Conservation (phyloP, 1,140 invertebrate species). For the Solenopsis fugax region DNA sequence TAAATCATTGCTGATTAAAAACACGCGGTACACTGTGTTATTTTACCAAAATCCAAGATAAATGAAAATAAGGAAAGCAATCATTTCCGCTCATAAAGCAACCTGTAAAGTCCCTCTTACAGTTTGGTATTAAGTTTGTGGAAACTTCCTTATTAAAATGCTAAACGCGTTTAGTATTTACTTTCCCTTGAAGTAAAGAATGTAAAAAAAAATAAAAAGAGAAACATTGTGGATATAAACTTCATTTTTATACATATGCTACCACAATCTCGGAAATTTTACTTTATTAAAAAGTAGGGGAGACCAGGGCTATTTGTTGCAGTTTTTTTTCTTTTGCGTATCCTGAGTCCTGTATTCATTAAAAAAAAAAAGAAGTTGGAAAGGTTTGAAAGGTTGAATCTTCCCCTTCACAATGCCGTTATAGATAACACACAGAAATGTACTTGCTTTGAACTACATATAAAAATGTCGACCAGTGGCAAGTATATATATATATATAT, state of each 20-base stretch:
- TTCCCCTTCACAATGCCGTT: no score
- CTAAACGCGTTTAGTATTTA: background rate
- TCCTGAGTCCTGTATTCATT: no score
- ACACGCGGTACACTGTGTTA: background rate
- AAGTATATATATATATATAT: no score
- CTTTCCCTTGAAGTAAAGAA: background rate
- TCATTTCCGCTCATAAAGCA: conserved; percentile 11
- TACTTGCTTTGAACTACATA: no score
- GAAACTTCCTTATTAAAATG: conserved; percentile 36
- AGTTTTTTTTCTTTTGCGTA: no score
- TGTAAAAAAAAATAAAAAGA: background rate
- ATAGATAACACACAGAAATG: no score
- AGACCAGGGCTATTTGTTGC: no score
- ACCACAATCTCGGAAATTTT: conserved; percentile 4
- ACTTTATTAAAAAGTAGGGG: conserved; percentile 2
- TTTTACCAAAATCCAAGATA: background rate
- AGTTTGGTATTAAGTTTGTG: conserved; percentile 20
- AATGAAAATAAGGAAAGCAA: conserved; percentile 25
- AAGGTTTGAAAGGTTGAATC: no score
- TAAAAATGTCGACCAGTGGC: no score
- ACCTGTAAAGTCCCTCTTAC: background rate
- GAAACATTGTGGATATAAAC: background rate
- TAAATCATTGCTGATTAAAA: conserved; percentile 2
- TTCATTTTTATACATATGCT: background rate
- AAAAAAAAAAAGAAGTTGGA: no score